Conservation (phyloP, 1,140 invertebrate genomes). For the Leptestheria dahalacensis region DNA sequence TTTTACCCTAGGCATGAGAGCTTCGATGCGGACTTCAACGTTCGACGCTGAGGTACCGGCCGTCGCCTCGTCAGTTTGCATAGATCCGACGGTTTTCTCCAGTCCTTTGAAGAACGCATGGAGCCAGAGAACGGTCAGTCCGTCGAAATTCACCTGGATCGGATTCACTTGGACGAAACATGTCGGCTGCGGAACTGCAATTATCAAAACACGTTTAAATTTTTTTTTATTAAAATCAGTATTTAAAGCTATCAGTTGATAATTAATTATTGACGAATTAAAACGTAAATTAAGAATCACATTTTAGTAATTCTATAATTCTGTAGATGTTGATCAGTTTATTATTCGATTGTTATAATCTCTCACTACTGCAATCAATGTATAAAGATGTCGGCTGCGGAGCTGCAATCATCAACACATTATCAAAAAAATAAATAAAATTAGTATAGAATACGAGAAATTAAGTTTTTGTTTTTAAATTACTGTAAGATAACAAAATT, state of each 20-base stretch:
- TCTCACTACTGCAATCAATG: too few relatives aligned
- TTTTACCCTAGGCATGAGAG: constrained; percentile 73
- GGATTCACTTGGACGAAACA: constrained; percentile 82
- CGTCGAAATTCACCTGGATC: constrained; percentile 66
- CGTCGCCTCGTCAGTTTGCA: constrained; percentile 30
- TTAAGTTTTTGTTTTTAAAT: too few relatives aligned
- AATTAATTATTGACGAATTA: too few relatives aligned
- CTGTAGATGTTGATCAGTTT: too few relatives aligned
- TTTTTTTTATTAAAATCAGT: too few relatives aligned
- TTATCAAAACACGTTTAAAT: constrained; percentile 25
- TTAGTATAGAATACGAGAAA: too few relatives aligned
- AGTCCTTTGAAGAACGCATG: constrained; percentile 85
- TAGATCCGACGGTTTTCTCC: constrained; percentile 45
- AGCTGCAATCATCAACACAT: constrained; percentile 45
- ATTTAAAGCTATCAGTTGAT: too few relatives aligned
- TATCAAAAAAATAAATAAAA: too few relatives aligned
- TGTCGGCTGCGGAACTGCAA: constrained; percentile 74
- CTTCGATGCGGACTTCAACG: constrained; percentile 73
- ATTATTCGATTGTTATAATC: too few relatives aligned
- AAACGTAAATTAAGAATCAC: too few relatives aligned
- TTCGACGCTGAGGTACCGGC: constrained; percentile 43
- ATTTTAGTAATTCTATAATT: too few relatives aligned
- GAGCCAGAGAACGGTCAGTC: constrained; percentile 73
- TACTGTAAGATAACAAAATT: too few relatives aligned
- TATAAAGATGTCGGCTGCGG: constrained; percentile 86